Conservation (phyloP, 2,888 invertebrate genomes). For the Chrysina gloriosa region DNA sequence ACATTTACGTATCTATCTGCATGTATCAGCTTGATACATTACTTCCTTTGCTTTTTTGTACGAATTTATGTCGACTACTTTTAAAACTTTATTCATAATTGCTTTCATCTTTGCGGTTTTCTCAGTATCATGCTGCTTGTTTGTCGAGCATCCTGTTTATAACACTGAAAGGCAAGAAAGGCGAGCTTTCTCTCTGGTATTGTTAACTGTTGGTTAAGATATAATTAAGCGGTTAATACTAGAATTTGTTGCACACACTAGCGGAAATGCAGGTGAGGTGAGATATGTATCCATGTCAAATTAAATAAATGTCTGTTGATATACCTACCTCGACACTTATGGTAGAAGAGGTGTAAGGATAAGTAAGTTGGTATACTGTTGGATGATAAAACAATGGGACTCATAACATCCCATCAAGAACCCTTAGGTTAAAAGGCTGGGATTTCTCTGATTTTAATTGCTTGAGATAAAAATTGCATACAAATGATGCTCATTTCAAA, state of each 20-base stretch:
- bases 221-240: conserved; percentile 15
- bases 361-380: too few relatives aligned
- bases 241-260: neutral
- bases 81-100: conserved; percentile 22
- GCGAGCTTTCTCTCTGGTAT: conserved; percentile 22
- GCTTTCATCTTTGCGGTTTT: conserved; percentile 37
- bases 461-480: too few relatives aligned
- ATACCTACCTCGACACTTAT: neutral
- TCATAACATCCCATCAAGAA: too few relatives aligned
- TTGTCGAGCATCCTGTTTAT: conserved; percentile 28
- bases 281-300: neutral
- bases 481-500: too few relatives aligned
- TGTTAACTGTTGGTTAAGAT: conserved; percentile 22
- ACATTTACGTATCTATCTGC: neutral
- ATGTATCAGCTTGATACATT: conserved; percentile 17
- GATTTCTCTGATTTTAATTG: too few relatives aligned
- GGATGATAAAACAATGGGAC: too few relatives aligned
- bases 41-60: conserved; percentile 11
- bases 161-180: conserved; percentile 16
- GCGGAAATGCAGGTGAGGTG: conserved; percentile 7
- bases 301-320: neutral
- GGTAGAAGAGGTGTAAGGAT: too few relatives aligned
- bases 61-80: conserved; percentile 10
- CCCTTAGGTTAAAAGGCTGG: too few relatives aligned
- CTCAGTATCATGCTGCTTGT: conserved; percentile 16